These are phyloP conservation scores for Eptesicus fuscus DNA, from an alignment of 2,113 vertebrate genomes.

Conservation along the genomic window DNA sequence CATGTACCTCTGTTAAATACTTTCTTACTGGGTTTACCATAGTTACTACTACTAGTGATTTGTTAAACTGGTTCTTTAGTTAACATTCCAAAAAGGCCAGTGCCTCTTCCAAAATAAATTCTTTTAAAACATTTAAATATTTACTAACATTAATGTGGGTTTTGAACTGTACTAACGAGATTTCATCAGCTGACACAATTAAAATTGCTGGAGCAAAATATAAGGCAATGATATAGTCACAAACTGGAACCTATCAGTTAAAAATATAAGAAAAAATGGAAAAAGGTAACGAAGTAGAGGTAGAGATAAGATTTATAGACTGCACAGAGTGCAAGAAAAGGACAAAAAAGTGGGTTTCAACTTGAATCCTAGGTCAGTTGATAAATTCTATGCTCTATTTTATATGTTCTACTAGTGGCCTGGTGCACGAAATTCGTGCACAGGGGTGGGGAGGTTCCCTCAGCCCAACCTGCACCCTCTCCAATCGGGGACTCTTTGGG, in stretches of 20 bases:
- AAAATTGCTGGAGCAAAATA: not conserved
- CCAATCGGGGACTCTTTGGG: no score
- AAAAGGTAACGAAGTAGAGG: not conserved
- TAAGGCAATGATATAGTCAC: not conserved
- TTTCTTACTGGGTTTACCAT: not conserved
- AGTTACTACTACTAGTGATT: not conserved
- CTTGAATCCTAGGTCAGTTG: not conserved
- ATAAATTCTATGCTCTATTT: not conserved
- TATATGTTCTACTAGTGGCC: not conserved
- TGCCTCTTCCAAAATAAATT: conserved; percentile 22
- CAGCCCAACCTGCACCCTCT: no score
- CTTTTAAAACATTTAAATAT: not conserved
- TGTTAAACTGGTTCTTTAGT: not conserved
- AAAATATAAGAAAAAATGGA: not conserved
- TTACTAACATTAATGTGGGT: not conserved
- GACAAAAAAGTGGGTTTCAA: not conserved
- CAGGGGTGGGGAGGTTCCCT: no score
- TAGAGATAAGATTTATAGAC: not conserved
- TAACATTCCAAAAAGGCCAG: not conserved
- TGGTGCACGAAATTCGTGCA: no score
- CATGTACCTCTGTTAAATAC: not conserved
- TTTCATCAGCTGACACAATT: not conserved
- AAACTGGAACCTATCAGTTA: not conserved
- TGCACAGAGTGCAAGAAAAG: not conserved
- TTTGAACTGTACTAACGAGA: not conserved